A percentile compares a stretch with the other conserved stretches of the same genome.
These are phyloP conservation scores for Ictalurus furcatus DNA, from an alignment of 2,113 vertebrate genomes.

Conservation along the genomic window DNA sequence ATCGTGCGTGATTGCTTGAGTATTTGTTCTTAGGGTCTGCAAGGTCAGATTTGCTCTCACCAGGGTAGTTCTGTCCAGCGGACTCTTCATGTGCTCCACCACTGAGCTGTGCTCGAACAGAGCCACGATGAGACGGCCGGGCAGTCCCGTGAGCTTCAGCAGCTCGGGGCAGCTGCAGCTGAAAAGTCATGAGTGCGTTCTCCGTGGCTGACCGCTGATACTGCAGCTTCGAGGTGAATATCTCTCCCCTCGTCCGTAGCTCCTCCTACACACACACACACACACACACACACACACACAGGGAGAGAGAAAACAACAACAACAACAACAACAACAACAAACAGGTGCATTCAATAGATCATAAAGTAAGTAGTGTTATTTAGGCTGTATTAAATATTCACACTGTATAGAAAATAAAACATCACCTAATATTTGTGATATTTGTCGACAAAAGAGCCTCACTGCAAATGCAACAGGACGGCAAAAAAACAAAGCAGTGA, in stretches of 20 bases:
- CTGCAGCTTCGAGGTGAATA: slow-evolving; percentile 82
- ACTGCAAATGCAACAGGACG: not conserved
- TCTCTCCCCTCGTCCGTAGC: slow-evolving; percentile 70
- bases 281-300: too few relatives aligned
- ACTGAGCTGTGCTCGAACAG: slow-evolving; percentile 89
- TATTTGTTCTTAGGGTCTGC: too few relatives aligned
- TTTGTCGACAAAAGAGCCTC: not conserved
- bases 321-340: too few relatives aligned
- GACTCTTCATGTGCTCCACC: slow-evolving; percentile 76
- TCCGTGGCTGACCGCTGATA: slow-evolving; percentile 86
- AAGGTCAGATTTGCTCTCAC: too few relatives aligned
- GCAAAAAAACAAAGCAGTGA: slow-evolving; percentile 1
- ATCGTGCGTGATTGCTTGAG: too few relatives aligned
- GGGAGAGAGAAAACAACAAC: too few relatives aligned
- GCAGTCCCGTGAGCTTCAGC: slow-evolving; percentile 77
- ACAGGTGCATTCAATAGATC: not conserved
- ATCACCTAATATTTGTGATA: not conserved
- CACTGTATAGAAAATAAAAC: not conserved
- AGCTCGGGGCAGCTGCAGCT: slow-evolving; percentile 77
- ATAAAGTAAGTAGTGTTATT: not conserved
- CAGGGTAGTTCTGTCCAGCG: slow-evolving; percentile 77
- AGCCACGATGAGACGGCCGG: slow-evolving; percentile 80
- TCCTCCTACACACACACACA: slow-evolving; percentile 70
- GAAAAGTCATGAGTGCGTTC: slow-evolving; percentile 76
- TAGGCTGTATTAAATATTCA: too few relatives aligned